Percentiles rank a stretch among this genome's conserved stretches.
Evolutionary conservation across 2,797 vertebrate genomes (phyloP).

Genomic region (Melanotaenia trifasciata): DNA sequence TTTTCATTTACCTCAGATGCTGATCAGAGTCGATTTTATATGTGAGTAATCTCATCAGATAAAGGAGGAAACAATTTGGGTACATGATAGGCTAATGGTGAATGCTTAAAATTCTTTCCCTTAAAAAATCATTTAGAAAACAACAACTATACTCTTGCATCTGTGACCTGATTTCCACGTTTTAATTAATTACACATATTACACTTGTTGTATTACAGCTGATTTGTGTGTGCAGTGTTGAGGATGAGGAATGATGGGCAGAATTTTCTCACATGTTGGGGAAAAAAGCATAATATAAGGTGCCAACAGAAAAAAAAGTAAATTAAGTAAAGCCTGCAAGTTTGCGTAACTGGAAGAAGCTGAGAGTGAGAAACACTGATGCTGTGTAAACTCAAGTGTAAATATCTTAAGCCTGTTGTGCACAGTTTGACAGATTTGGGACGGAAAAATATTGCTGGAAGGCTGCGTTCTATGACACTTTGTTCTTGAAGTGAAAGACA

Average conservation of each 20-base stretch:
- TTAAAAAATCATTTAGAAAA: conserved; percentile 2
- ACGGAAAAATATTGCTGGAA: conserved; percentile 14
- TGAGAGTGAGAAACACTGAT: conserved; percentile 23
- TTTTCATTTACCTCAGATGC: conserved; percentile 28
- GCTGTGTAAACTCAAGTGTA: conserved; percentile 23
- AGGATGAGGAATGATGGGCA: background rate
- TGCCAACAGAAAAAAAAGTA: conserved; percentile 9
- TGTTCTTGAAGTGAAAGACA: conserved; percentile 44
- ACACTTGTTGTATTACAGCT: conserved; percentile 6
- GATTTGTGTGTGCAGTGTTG: conserved; percentile 9
- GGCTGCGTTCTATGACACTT: conserved; percentile 24
- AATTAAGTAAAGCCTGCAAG: conserved; percentile 35
- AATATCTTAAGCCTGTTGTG: conserved; percentile 36
- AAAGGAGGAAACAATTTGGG: conserved; percentile 27
- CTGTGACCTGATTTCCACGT: conserved; percentile 7
- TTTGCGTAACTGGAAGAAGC: conserved; percentile 30
- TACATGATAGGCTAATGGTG: conserved; percentile 15
- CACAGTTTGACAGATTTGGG: conserved; percentile 49
- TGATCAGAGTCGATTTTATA: conserved; percentile 24
- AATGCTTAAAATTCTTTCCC: background rate
- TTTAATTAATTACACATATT: background rate
- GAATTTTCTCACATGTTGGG: conserved; percentile 25
- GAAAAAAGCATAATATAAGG: conserved; percentile 17
- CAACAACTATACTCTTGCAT: conserved; percentile 14
- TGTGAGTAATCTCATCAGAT: conserved; percentile 14